Conservation (phyloP, 2,888 invertebrate species). For the Cylindroiulus punctatus region DNA sequence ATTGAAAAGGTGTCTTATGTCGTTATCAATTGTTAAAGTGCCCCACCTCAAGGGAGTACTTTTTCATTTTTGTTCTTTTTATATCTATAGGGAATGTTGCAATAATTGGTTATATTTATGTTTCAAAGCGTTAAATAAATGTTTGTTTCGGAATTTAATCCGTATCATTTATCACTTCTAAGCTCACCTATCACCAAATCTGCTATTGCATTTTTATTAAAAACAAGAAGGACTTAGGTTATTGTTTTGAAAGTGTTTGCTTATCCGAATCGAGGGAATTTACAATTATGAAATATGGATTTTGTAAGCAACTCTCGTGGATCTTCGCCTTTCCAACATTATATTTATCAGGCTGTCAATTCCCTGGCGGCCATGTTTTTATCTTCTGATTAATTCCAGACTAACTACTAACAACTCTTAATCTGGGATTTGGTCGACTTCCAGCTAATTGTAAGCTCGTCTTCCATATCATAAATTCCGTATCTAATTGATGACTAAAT, state of each 20-base stretch:
- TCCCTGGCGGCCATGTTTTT: neutral
- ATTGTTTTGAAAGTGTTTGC: neutral
- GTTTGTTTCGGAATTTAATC: neutral
- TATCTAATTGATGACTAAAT: neutral
- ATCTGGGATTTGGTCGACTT: neutral
- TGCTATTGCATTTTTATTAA: neutral
- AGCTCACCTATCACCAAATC: neutral
- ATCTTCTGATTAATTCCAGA: neutral
- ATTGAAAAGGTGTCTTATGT: no score
- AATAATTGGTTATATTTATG: neutral
- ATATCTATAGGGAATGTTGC: no score
- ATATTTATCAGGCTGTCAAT: neutral
- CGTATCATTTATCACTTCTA: neutral
- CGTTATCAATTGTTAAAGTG: no score
- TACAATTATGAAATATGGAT: neutral
- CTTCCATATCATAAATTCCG: neutral
- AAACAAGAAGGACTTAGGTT: neutral
- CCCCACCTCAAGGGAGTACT: no score
- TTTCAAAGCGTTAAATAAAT: neutral
- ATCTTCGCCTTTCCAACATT: neutral
- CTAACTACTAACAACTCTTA: neutral
- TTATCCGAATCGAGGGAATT: neutral
- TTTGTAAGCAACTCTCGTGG: neutral
- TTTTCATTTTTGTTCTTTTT: no score
- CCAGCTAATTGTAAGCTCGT: constrained; percentile 15